Conservation (phyloP, 2,888 invertebrate species). For the Lochmaea capreae region DNA sequence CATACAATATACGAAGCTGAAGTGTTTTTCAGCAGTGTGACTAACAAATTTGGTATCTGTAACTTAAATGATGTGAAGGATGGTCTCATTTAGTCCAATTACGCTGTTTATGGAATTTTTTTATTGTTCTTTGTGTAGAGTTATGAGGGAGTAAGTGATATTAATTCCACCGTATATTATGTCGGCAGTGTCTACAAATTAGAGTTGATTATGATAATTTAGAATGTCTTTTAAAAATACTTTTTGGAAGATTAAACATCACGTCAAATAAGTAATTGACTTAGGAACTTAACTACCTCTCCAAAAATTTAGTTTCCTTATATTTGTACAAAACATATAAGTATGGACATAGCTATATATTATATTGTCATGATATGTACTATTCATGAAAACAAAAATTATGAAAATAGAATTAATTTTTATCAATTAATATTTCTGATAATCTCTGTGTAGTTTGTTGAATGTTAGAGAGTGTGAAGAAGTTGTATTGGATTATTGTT, state of each 20-base stretch:
- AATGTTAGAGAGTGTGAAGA: too few relatives aligned
- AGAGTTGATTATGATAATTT: neutral
- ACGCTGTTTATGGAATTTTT: neutral
- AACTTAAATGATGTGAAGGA: neutral
- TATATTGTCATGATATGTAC: too few relatives aligned
- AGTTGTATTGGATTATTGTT: too few relatives aligned
- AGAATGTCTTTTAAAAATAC: neutral
- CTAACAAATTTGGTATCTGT: neutral
- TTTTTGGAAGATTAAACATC: neutral
- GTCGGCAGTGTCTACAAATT: neutral
- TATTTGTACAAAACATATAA: too few relatives aligned
- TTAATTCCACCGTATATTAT: neutral
- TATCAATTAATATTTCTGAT: too few relatives aligned
- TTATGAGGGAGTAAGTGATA: neutral
- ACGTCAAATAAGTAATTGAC: neutral
- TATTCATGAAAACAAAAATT: too few relatives aligned
- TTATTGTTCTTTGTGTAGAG: neutral
- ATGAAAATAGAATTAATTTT: too few relatives aligned
- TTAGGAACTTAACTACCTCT: neutral
- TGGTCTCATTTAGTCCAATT: constrained; percentile 1
- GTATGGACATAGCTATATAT: too few relatives aligned
- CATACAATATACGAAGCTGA: neutral
- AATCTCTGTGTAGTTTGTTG: too few relatives aligned
- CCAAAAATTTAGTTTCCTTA: too few relatives aligned
- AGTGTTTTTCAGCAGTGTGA: neutral